phyloP scores from a whole-genome alignment of 2,888 invertebrate species.

The Protophormia terraenovae region DNA sequence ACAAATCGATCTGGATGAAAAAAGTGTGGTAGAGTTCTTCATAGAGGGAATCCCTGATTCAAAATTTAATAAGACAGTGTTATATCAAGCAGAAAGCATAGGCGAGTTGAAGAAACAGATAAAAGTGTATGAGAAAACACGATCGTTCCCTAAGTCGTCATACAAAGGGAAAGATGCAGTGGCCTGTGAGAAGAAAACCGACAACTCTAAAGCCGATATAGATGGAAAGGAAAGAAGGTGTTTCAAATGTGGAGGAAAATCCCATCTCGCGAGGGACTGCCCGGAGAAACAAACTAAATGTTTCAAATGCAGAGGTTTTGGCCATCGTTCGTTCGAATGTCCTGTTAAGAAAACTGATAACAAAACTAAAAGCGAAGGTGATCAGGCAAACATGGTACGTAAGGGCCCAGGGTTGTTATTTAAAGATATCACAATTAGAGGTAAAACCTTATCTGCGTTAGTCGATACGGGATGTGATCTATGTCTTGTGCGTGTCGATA shows the following conservation, averaged over 20 bases:
- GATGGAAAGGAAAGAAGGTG: background rate
- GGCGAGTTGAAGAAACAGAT: background rate
- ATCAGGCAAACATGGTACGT: slow-evolving; percentile 15
- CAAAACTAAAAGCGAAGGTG: background rate
- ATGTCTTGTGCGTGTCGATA: background rate
- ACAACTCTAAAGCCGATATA: background rate
- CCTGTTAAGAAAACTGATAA: background rate
- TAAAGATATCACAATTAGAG: background rate
- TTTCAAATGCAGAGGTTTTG: background rate
- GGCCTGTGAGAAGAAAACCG: background rate
- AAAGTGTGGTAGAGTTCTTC: slow-evolving; percentile 1
- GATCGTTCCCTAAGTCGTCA: background rate
- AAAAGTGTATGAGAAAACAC: slow-evolving; percentile 5
- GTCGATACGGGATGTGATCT: slow-evolving; percentile 13
- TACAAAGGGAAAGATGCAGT: background rate
- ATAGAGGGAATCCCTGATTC: slow-evolving; percentile 1
- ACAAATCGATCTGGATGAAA: slow-evolving; percentile 48
- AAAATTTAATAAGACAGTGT: background rate
- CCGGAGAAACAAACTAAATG: background rate
- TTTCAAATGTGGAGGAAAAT: background rate
- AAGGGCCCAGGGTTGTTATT: slow-evolving; percentile 1
- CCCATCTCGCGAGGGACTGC: background rate
- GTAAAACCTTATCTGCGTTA: background rate
- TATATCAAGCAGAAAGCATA: background rate
- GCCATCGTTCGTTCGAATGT: background rate